Conservation (phyloP, 2,113 vertebrate species). For the Lasiurus borealis region DNA sequence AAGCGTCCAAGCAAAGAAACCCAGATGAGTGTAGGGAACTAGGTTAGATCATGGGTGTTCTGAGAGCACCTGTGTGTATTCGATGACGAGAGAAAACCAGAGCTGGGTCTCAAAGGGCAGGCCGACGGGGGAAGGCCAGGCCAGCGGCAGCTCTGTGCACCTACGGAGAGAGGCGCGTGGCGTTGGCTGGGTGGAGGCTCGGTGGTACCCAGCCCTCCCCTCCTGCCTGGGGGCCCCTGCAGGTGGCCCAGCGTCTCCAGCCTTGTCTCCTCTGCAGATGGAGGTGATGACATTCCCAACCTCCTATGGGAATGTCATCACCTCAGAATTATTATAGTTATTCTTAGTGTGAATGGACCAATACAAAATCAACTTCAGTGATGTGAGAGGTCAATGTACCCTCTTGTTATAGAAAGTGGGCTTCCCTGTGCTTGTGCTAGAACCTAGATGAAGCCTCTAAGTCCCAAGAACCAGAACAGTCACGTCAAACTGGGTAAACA, state of each 20-base stretch:
- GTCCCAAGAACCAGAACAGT: neutral
- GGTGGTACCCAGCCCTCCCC: neutral
- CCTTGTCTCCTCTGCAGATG: neutral
- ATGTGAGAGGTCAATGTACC: accelerated
- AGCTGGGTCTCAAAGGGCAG: neutral
- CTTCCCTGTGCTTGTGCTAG: neutral
- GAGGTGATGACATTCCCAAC: neutral
- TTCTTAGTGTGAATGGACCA: accelerated
- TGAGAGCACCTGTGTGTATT: too few relatives aligned
- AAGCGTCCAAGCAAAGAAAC: too few relatives aligned
- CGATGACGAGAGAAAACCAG: accelerated
- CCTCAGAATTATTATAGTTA: accelerated
- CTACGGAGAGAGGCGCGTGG: too few relatives aligned
- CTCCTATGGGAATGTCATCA: too few relatives aligned
- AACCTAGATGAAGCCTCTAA: neutral
- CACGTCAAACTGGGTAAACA: too few relatives aligned
- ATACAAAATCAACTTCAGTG: too few relatives aligned
- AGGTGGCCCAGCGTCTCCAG: neutral
- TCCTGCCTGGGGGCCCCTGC: neutral
- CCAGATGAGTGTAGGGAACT: neutral
- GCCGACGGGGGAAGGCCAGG: neutral
- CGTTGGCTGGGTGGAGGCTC: too few relatives aligned
- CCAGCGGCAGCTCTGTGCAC: accelerated
- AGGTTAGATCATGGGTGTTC: neutral
- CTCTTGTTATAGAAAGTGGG: neutral